Evolutionary conservation across 1,140 invertebrate genomes (phyloP), one percentile per base, ranked within the genome.

Genomic region (Drosophila arawakana): DNA sequence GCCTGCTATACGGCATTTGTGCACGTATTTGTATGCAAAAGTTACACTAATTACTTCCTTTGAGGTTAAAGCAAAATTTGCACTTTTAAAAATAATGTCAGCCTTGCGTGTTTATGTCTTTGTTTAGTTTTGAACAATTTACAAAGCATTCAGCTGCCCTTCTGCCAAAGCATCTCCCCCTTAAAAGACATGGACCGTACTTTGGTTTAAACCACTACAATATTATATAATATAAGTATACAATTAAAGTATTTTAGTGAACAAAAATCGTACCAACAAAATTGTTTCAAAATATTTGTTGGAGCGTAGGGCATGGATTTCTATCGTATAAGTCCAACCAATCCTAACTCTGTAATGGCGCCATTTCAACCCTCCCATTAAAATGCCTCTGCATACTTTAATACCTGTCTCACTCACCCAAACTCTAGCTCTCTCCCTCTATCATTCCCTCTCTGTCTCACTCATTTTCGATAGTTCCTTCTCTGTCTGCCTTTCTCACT

Each of bases 21-120:
- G 73, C 82, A 80, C 73, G 80, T 82, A 83, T 86, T 88, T 88
- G 76, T 82, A 82, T 86, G 82, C 80, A 90, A 90, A 85, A 90
- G 77, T 90, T 79, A 81, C 81, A 86, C 86, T 90, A 90, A 90
- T 90, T 90, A 90, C 85, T 89, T 89, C 81, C 88, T 90, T 88
- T 88, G 83, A 91, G 90, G 90, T 91, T 91, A 91, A 91, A 91
- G 91, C 84, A 80, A 91, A 91, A 91, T 91, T 91, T 91, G 90
- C 90, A 91, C 90, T 91, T 88, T 91, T 91, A 90, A 90, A 91
- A 91, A 85, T 91, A 91, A 91, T 91, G 90, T 90, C 86, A 80
- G 81, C 78, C 72, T 91, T 78, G 90, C 90, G 90, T 91, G 90
- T 91, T 91, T 91, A 91, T 91, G 82, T 90, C 90, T 91, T 88